Evolutionary conservation across 2,797 vertebrate species (phyloP), one percentile per base, ranked within the genome.

Genomic region (Neopelma chrysocephalum): DNA sequence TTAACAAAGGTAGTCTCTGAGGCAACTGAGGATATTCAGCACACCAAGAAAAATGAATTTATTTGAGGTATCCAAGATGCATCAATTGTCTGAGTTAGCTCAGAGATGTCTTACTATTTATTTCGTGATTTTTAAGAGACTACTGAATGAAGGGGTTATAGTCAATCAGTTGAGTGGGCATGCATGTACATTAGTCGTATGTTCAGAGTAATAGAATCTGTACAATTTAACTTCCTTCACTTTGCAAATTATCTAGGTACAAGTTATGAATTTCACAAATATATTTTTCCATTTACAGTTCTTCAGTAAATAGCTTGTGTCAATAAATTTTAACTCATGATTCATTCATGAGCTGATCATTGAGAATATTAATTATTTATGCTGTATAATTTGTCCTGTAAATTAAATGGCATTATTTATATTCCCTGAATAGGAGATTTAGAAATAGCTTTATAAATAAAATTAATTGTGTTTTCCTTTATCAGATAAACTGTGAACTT

Each of bases 281-380:
- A n/a, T 5, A 12, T 70, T 77, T 84, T 93, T 48, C 31, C 42
- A 40, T 93, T 93, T 89, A 32, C 20, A 71, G 5, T 51, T 84
- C 40, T 87, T 87, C 62, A 58, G 57, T 54, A 86, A 89, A 81
- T 45, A 69, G 22, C 12, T 87, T 77, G 6, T 76, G 60, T 90
- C 70, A 90, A 89, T 66, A 77, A 42, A 54, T 82, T 90, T 93
- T 62, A 89, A 48, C 56, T 94, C 48, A 62, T 34, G 25, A 48
- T 72, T 87, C 1, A 12, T 72, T 87, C 54, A 90, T 73, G 22
- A 89, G n/a, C 9, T 50, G 64, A 77, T 92, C 60, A 68, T 53
- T 68, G 68, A 92, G 31, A 93, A 84, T 80, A 89, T 87, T 82
- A 26, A 68, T 82, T 92, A 85, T 87, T 87, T 82, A 54, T 57